Evolutionary conservation across 2,797 vertebrate species (phyloP), one percentile per base, ranked within the genome.

Genomic region (Hippoglossus hippoglossus): DNA sequence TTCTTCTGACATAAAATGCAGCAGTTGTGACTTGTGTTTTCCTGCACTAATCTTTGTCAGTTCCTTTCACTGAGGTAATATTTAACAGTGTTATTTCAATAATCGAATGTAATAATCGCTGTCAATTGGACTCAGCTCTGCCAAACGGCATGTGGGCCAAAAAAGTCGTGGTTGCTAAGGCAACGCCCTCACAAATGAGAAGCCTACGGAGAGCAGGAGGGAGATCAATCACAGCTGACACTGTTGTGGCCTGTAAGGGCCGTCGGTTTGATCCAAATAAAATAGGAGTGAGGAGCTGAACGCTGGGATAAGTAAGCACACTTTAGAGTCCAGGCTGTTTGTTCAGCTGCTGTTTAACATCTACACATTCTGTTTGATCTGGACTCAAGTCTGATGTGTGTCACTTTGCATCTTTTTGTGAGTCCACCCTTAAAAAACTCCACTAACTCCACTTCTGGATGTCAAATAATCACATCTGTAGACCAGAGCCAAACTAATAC

Each of bases 341-440:
- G 83, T 78, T 90, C 93, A 94, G 93, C 92, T 94, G 93, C 90
- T 66, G 82, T 63, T 81, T 75, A 79, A 91, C 86, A 87, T 87
- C 75, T 5, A 68, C 52, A 73, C 46, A 18, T 50, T 68, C 28
- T 90, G 80, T 91, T 91, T 90, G 86, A 91, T 89, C 79, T 91
- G 87, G 84, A 89, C 76, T 80, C 62, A 24, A 28, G 74, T 81
- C 80, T 68, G 62, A 44, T 61, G 75, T 65, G 79, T 57, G 54
- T 53, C 70, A 53, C 67, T 39, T 4, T 55, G 25, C 28, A 47
- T 58, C 6, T 3, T 44, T 50, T 39, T 34, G 7, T 56, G 26
- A 2, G 31, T 8, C 9, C 9, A 19, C 52, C 24, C 21, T 1
- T 28, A 61, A 61, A 3, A 6, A 10, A 34, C 31, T 34, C 31